These are phyloP conservation scores for Phortica okadai DNA, from an alignment of 2,888 invertebrate genomes.

Conservation along the genomic window DNA sequence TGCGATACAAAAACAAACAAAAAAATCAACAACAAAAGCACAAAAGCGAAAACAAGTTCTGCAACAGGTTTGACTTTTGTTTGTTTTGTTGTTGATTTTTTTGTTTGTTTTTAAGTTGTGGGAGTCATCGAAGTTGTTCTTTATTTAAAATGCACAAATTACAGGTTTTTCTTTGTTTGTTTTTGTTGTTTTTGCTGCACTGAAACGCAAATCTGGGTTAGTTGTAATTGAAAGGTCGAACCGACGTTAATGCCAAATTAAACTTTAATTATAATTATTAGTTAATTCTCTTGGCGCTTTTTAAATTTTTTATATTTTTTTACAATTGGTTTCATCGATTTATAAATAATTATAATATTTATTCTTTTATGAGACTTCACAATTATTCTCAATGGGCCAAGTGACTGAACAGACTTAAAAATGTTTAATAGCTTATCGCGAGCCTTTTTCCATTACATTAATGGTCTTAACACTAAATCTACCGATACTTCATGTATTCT, in stretches of 20 bases:
- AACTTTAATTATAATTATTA: constrained; percentile 3
- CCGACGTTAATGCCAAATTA: constrained; percentile 36
- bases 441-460: too few species aligned
- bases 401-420: too few species aligned
- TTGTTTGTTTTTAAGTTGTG: not conserved
- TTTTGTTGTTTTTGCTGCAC: not conserved
- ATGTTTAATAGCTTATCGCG: too few species aligned
- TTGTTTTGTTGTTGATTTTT: not conserved
- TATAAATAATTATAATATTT: too few species aligned
- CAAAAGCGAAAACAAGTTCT: not conserved
- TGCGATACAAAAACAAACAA: too few species aligned
- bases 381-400: too few species aligned
- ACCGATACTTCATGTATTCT: too few species aligned
- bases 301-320: not conserved
- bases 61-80: constrained; percentile 7
- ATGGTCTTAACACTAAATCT: too few species aligned
- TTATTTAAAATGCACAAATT: not conserved
- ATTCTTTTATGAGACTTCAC: too few species aligned
- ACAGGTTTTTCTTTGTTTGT: not conserved
- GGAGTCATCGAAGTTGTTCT: not conserved
- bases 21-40: not conserved
- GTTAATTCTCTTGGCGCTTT: constrained; percentile 18
- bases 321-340: too few species aligned
- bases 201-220: constrained; percentile 6
- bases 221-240: constrained; percentile 7